These are phyloP conservation scores for Siniperca scherzeri DNA, from an alignment of 2,797 vertebrate species.

Conservation along the genomic window DNA sequence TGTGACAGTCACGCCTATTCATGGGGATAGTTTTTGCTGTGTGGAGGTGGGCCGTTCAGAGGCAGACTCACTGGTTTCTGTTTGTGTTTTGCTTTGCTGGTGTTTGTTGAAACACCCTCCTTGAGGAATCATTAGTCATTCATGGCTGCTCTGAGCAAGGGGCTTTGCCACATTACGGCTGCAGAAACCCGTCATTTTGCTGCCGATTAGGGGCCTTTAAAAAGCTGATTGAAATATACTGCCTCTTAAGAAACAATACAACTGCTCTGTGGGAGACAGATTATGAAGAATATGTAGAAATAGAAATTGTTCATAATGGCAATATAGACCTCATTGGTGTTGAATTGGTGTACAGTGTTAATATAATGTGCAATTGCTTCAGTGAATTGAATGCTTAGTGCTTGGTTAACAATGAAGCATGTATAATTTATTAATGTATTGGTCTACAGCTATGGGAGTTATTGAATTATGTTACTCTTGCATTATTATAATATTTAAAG, in stretches of 20 bases:
- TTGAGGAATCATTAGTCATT: slow-evolving; percentile 80
- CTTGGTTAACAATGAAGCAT: slow-evolving; percentile 57
- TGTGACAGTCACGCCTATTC: slow-evolving; percentile 49
- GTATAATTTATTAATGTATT: slow-evolving; percentile 61
- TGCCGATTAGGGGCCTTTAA: slow-evolving; percentile 49
- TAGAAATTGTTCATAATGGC: slow-evolving; percentile 6
- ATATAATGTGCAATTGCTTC: slow-evolving; percentile 34
- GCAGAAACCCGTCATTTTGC: slow-evolving; percentile 52
- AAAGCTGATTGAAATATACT: slow-evolving; percentile 44
- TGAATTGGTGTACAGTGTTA: slow-evolving; percentile 35
- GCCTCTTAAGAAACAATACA: slow-evolving; percentile 33
- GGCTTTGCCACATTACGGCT: slow-evolving; percentile 63
- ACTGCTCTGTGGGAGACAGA: slow-evolving; percentile 25
- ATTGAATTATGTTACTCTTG: slow-evolving; percentile 38
- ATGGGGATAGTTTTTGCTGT: slow-evolving; percentile 30
- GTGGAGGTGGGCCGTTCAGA: slow-evolving; percentile 29
- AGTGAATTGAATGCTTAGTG: slow-evolving; percentile 41
- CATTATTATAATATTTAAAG: slow-evolving; percentile 38
- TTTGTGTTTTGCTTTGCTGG: slow-evolving; percentile 73
- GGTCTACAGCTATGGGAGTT: slow-evolving; percentile 36
- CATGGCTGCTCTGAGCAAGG: slow-evolving; percentile 72
- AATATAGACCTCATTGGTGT: slow-evolving; percentile 1
- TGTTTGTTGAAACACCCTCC: slow-evolving; percentile 71
- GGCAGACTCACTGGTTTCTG: slow-evolving; percentile 48
- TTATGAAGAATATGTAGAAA: slow-evolving; percentile 25